These are phyloP conservation scores for Thecocarcelia acutangulata DNA, from an alignment of 2,888 invertebrate species.

Conservation along the genomic window DNA sequence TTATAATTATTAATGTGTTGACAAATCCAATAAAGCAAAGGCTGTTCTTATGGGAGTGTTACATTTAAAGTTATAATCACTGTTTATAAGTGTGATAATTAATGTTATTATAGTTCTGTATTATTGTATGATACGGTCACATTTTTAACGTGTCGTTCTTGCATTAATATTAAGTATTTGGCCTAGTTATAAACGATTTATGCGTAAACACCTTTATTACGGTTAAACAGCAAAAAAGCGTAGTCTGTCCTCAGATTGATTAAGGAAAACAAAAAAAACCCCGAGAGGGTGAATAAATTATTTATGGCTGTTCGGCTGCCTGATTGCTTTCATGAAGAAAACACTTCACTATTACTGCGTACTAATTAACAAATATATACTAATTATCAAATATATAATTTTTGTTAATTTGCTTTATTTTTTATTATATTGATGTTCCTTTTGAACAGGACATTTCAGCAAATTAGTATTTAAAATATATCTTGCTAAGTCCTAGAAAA, in stretches of 20 bases:
- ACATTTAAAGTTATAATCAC: neutral
- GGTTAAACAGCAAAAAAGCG: neutral
- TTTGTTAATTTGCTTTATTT: too few species aligned
- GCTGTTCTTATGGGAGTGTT: neutral
- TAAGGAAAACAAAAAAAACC: too few species aligned
- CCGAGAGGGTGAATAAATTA: too few species aligned
- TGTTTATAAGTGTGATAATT: constrained; percentile 11
- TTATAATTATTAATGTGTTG: too few species aligned
- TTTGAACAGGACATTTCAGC: too few species aligned
- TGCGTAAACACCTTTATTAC: neutral
- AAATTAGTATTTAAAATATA: too few species aligned
- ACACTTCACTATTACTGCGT: neutral
- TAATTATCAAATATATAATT: too few species aligned
- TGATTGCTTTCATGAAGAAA: neutral
- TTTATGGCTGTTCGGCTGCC: too few species aligned
- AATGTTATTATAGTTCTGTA: neutral
- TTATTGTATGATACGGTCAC: neutral
- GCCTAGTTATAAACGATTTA: constrained; percentile 31
- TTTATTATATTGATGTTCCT: too few species aligned
- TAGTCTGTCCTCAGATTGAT: neutral
- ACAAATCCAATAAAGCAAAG: too few species aligned
- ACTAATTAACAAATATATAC: neutral
- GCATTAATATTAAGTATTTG: constrained; percentile 38
- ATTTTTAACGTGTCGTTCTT: constrained; percentile 31
- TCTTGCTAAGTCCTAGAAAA: too few species aligned